Base-by-base conservation (phyloP, 1,140 invertebrate species). In the Ooceraea biroi region DNA sequence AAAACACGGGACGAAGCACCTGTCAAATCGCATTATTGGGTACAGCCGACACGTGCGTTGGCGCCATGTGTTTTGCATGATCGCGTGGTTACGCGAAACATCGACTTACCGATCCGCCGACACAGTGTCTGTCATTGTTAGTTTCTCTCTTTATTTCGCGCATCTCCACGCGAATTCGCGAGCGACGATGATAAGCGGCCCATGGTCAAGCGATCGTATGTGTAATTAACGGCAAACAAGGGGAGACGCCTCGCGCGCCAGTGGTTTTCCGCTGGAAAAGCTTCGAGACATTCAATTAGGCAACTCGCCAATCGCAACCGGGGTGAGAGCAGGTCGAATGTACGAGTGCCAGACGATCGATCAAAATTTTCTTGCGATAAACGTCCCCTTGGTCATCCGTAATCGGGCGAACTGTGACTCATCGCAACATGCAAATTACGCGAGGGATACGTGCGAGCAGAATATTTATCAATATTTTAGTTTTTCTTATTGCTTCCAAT, bases 221-320 rank as follows among this genome's bases (percentile, higher is more conserved):
- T 69, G 66, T 84, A 88, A 88, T 88, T 87, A 87, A 87, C 73
- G 74, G 52, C 82, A 84, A 74, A 65, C 44, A 74, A 52, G 61
- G 55, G 68, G 50, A 73, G 78, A 68, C 44, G 52, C 22, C 10
- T 65, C 87, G 57, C 57, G 58, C 80, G 48, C 48, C 61, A 65
- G 17, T 57, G 76, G 74, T 86, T 87, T 84, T 74, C 86, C 61
- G 48, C 50, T 80, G 83, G 55, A 88, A 85, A 87, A 77, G 68
- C 83, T 85, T 71, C 57, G 83, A 88, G 86, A 85, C 84, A 87
- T 88, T 88, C 86, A 89, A 89, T 89, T 89, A 89, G 87, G 87
- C 87, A 89, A 46, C 10, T 65, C 60, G 87, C 87, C 87, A 89
- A 88, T 85, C 84, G 85, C 77, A 66, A 84, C 44, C 50, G 55